These are phyloP conservation scores for Helarctos malayanus DNA, from an alignment of 2,797 vertebrate genomes.

Conservation along the genomic window DNA sequence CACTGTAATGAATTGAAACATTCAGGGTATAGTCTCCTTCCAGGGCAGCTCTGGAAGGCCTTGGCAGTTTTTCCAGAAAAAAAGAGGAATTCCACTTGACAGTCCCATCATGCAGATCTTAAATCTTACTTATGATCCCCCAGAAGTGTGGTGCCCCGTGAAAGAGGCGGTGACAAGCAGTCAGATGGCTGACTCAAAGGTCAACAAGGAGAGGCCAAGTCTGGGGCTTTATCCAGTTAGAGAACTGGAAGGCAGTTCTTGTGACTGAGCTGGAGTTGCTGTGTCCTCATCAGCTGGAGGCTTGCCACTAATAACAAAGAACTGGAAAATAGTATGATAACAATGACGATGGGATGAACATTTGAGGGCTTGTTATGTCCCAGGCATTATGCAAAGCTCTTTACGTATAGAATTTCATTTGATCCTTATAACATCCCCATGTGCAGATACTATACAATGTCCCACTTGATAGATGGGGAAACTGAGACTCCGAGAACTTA, in stretches of 20 bases:
- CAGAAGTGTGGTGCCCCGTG: not conserved
- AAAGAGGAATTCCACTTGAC: slow-evolving; percentile 64
- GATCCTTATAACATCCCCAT: not conserved
- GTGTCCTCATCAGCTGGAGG: not conserved
- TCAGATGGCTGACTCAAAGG: slow-evolving; percentile 44
- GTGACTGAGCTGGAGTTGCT: not conserved
- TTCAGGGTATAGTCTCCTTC: slow-evolving; percentile 37
- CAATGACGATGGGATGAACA: not conserved
- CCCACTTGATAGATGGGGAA: not conserved
- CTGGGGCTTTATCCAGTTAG: not conserved
- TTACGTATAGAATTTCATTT: not conserved
- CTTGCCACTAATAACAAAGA: not conserved
- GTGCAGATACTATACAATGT: not conserved
- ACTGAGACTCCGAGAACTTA: not conserved
- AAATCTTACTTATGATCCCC: slow-evolving; percentile 43
- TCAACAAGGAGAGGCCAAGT: slow-evolving; percentile 9
- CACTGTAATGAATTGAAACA: slow-evolving; percentile 47
- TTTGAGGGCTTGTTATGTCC: not conserved
- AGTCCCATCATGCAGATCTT: slow-evolving; percentile 54
- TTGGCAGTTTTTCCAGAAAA: slow-evolving; percentile 70
- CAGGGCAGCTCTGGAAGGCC: slow-evolving; percentile 19
- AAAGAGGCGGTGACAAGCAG: slow-evolving; percentile 27
- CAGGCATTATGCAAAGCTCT: not conserved
- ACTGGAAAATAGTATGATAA: not conserved
- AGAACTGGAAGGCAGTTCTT: slow-evolving; percentile 11